Base-by-base conservation (phyloP, 2,888 invertebrate genomes). In the Chesias legatella region DNA sequence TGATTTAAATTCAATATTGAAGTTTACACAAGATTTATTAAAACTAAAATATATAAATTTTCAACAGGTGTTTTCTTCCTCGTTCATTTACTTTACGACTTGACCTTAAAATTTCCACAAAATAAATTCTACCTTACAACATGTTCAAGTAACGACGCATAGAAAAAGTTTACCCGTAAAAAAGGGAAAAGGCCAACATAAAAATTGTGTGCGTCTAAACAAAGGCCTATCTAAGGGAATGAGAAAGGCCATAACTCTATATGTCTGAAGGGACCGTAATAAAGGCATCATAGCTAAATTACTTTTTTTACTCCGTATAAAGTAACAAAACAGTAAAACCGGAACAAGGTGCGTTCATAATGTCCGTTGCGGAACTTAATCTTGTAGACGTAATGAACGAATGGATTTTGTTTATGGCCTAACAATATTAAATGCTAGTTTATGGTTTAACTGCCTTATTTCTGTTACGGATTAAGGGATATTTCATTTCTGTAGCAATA, bases 211-310 rank as follows among this genome's bases (percentile, higher is more conserved):
- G 58, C 58, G 51, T 50, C 56, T 54, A 64, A 62, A 68, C 69
- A 70, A 68, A 71, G 60, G 56, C 52, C 66, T 63, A 63, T 69
- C 62, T 66, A 53, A 56, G 53, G 56, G 61, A 68, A 66, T 61
- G 69, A 62, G 62, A 63, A 59, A 52, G 52, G 60, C 58, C 53
- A 66, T 72, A 71, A 72, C 67, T 72, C 65, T 62, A 67, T 73
- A 65, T 56, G 53, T 60, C 58, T 57, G 46, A 57, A 59, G 54
- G 61, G 63, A 56, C 63, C 58, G 70, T 69, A 65, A 69, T 73
- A 73, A 72, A 73, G 67, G 59, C 71, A 63, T 73, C 67, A 68
- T 73, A 64, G 62, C 66, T 51, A 62, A 67, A 73, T 73, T 65
- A 68, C 70, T 70, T 73, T 72, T 67, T 73, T 71, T 68, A 66